These are phyloP conservation scores for Dipodomys stephensi DNA, from an alignment of 2,113 vertebrate genomes.

Conservation along the genomic window DNA sequence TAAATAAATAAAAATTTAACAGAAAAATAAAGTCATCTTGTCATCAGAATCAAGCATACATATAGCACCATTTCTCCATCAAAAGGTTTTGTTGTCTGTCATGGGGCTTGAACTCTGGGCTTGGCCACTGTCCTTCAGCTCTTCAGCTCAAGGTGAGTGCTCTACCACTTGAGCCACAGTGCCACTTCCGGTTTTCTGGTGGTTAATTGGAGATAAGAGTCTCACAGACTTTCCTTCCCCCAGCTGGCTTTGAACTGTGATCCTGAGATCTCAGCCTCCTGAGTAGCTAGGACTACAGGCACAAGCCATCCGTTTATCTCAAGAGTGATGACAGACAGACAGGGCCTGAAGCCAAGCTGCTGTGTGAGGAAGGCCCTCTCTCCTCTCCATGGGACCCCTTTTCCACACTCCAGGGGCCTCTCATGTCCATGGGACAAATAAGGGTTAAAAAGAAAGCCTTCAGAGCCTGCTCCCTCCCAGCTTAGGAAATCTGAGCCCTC, in stretches of 20 bases:
- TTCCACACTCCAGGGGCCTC: conserved; percentile 43
- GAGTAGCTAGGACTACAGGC: no score
- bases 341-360: not conserved
- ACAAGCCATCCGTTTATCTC: not conserved
- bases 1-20: not conserved
- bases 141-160: no score
- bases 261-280: no score
- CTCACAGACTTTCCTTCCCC: no score
- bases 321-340: not conserved
- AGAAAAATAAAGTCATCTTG: not conserved
- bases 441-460: conserved; percentile 71
- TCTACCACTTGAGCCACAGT: no score
- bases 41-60: not conserved
- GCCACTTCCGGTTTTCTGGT: no score
- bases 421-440: conserved; percentile 53
- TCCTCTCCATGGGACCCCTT: conserved; percentile 48
- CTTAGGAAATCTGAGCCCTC: conserved; percentile 66
- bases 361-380: no score
- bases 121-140: no score
- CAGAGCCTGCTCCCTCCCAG: conserved; percentile 1
- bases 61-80: not conserved
- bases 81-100: no score
- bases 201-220: no score
- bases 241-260: no score
- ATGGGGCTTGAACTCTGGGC: no score